These are phyloP conservation scores for Lithosia quadra DNA, from an alignment of 2,888 invertebrate genomes.

Conservation along the genomic window DNA sequence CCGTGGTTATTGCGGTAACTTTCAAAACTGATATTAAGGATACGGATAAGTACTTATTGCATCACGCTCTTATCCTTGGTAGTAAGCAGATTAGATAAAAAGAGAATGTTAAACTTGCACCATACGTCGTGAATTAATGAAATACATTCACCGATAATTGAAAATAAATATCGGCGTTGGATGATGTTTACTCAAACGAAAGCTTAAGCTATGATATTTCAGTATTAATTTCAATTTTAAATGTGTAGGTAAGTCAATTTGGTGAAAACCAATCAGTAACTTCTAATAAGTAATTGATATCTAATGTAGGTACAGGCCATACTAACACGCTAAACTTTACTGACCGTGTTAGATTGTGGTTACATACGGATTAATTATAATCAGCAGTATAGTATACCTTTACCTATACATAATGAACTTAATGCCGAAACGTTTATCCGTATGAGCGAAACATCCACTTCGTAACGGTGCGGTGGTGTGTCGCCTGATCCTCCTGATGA, in stretches of 20 bases:
- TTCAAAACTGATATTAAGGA: not conserved
- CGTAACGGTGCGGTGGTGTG: not conserved
- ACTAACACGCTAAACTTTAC: not conserved
- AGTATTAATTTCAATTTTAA: not conserved
- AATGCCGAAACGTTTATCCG: not conserved
- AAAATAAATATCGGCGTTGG: slow-evolving; percentile 8
- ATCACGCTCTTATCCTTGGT: not conserved
- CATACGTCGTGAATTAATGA: not conserved
- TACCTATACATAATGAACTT: too few species aligned
- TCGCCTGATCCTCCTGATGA: not conserved
- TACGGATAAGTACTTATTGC: not conserved
- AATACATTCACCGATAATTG: slow-evolving; percentile 8
- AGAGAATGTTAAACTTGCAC: not conserved
- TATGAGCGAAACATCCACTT: not conserved
- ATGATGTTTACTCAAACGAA: slow-evolving; percentile 10
- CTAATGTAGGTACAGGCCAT: not conserved
- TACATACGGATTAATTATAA: not conserved
- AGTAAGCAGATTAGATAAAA: not conserved
- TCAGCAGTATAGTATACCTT: too few species aligned
- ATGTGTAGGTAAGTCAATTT: not conserved
- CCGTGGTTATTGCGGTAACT: too few species aligned
- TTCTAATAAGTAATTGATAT: too few species aligned
- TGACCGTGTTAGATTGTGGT: not conserved
- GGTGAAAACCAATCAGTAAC: not conserved
- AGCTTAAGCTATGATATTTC: slow-evolving; percentile 10